Percentiles rank a stretch among this genome's conserved stretches.
phyloP scores from a whole-genome alignment of 1,140 invertebrate species.

The Yoshiicerus persimilis region DNA sequence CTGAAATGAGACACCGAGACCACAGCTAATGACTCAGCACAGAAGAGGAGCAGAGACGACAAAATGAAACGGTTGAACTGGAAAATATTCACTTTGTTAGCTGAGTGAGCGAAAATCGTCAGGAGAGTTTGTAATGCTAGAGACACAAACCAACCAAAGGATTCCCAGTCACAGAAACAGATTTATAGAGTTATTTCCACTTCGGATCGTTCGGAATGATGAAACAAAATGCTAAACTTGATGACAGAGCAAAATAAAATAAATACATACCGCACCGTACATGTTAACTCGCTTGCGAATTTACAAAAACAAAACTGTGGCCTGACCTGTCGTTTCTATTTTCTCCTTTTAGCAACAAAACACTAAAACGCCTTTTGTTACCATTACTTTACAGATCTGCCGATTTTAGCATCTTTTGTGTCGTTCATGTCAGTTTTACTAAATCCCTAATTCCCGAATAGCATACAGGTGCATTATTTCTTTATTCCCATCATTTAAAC shows the following conservation, averaged over 20 bases:
- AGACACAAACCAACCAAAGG: background rate
- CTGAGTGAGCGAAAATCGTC: background rate
- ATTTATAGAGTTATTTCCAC: background rate
- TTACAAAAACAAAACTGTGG: background rate
- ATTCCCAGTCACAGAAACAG: background rate
- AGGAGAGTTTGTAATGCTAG: background rate
- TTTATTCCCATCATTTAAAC: too few relatives aligned
- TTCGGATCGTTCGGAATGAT: background rate
- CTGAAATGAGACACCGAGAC: background rate
- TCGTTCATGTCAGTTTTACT: too few relatives aligned
- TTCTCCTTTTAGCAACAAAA: too few relatives aligned
- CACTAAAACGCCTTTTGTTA: too few relatives aligned
- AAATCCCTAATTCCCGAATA: too few relatives aligned
- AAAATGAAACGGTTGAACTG: background rate
- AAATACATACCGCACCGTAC: too few relatives aligned
- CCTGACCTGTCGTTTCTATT: background rate
- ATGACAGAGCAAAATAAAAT: background rate
- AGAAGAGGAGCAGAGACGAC: background rate
- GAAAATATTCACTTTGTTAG: background rate
- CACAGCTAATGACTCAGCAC: background rate
- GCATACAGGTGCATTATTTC: too few relatives aligned
- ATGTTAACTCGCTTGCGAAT: background rate
- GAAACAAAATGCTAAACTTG: background rate
- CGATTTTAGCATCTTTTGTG: too few relatives aligned
- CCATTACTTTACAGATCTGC: too few relatives aligned